Base-by-base conservation (phyloP, 2,113 vertebrate genomes). In the Polypterus senegalus region DNA sequence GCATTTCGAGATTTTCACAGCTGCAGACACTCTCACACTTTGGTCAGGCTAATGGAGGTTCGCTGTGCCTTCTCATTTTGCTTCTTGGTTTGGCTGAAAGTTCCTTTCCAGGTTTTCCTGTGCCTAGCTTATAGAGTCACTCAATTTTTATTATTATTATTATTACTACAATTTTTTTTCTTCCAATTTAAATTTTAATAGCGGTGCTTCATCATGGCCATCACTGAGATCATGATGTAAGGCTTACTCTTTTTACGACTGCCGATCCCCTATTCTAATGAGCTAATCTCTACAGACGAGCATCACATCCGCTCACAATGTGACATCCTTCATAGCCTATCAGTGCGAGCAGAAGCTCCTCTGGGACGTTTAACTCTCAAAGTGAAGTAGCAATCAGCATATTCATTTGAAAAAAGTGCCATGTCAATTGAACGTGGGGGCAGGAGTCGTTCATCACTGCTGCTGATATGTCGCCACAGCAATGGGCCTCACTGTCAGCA, bases 361-460 rank as follows among this genome's bases (percentile, higher is more conserved):
- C 58, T 60, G 58, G 48, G 11, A 11, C 60, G 58, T 51, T 66
- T 62, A 55, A 48, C 54, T 56, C 56, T 11, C 9, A 47, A 66
- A 47, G 43, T 59, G 62, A 66, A 66, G 62, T 60, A 66, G 62
- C 59, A 66, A 66, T 66, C 60, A 66, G 65, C 65, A 62, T 54
- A 62, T 62, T 59, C 56, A 66, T 66, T 66, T 58, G 55, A 66
- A 60, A 55, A 55, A 62, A 62, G 49, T 62, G 52, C 57, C 27
- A 58, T 62, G 60, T 54, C 60, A 58, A 62, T 62, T 66, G 58
- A 62, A 62, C 62, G 58, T 49, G 45, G 59, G 56, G 60, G 65
- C 55, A 54, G 49, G 65, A 57, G 57, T 62, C 65, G 48, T 62
- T 66, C 65, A 66, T 66, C 61, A 59, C 49, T 51, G 57, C 56